phyloP scores from a whole-genome alignment of 2,113 vertebrate species.

The Eclectus roratus region DNA sequence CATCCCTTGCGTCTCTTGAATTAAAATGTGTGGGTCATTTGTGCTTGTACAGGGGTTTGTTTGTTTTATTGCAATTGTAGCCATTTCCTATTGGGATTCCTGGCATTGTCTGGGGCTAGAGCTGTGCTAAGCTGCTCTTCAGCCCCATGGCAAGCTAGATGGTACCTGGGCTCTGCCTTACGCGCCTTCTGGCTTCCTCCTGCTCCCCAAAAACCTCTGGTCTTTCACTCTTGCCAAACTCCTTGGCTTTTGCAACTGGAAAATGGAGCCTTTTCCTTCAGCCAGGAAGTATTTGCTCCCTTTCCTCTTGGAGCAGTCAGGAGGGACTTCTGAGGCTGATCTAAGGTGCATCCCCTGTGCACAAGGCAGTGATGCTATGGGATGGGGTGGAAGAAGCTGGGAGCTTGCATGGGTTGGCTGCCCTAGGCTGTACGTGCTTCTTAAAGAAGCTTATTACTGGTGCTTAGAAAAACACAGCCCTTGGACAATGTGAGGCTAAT shows the following conservation, averaged over 20 bases:
- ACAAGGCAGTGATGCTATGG: accelerated
- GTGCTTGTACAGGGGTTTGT: not conserved
- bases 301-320: not conserved
- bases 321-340: not conserved
- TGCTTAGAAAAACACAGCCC: constrained; percentile 12
- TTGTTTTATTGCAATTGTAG: not conserved
- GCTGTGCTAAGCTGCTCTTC: not conserved
- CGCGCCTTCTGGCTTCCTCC: not conserved
- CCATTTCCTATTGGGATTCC: not conserved
- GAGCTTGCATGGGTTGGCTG: accelerated
- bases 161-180: not conserved
- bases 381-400: accelerated
- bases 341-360: accelerated
- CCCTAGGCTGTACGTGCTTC: not conserved
- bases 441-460: constrained; percentile 5
- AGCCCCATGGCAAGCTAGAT: not conserved
- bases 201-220: not conserved
- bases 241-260: constrained; percentile 10
- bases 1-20: not conserved
- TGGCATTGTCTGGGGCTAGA: not conserved
- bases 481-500: not conserved
- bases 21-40: not conserved
- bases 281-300: not conserved
- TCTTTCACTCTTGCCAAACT: not conserved
- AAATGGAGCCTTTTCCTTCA: not conserved